Evolutionary conservation across 2,888 invertebrate species (phyloP).

Genomic region (Onchidella celtica): DNA sequence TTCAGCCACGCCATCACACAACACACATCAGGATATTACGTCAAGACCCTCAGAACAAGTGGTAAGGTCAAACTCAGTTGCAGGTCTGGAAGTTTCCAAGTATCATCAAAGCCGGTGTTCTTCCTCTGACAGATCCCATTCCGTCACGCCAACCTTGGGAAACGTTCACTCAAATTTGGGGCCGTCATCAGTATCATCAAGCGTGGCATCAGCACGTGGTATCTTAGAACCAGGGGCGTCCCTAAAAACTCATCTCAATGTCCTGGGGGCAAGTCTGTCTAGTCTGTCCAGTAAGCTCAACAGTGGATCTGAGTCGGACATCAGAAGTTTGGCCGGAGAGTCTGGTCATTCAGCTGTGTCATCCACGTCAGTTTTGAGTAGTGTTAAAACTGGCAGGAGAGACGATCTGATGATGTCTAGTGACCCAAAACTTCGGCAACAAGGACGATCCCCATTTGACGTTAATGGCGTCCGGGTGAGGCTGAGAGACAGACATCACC

Average conservation of each 20-base stretch:
- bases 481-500: not conserved
- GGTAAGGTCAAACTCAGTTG: not conserved
- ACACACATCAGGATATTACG: not conserved
- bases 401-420: not conserved
- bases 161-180: not conserved
- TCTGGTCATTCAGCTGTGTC: not conserved
- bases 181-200: not conserved
- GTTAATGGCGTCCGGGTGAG: not conserved
- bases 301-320: not conserved
- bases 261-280: conserved; percentile 20
- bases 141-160: not conserved
- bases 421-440: not conserved
- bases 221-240: not conserved
- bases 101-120: not conserved
- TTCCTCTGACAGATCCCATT: not conserved
- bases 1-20: not conserved
- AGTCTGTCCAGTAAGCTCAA: conserved; percentile 25
- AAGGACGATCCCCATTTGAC: not conserved
- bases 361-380: not conserved
- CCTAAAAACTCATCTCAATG: not conserved
- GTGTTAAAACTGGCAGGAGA: not conserved
- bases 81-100: not conserved
- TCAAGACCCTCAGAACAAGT: not conserved
- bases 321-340: not conserved
- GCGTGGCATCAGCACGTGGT: not conserved